Evolutionary conservation across 1,140 invertebrate genomes (phyloP).

Genomic region (Brevipalpus yothersi): DNA sequence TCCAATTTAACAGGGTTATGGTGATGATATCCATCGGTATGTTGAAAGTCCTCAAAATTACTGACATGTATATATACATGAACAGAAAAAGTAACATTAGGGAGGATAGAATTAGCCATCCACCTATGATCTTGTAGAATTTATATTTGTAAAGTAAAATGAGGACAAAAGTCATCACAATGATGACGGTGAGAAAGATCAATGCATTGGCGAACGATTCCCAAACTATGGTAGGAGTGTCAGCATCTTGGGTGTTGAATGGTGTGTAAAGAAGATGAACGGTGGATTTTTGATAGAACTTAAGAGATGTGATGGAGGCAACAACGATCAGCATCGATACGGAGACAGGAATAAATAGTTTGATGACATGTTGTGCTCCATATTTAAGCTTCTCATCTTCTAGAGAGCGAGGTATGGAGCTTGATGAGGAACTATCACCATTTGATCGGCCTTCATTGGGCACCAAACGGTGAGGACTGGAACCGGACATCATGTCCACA

Average conservation of each 20-base stretch:
- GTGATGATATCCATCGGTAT: slow-evolving; percentile 88
- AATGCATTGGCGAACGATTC: slow-evolving; percentile 84
- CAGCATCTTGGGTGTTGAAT: slow-evolving; percentile 74
- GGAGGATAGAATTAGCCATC: slow-evolving; percentile 85
- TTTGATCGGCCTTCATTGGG: neutral
- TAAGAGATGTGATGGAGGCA: slow-evolving; percentile 72
- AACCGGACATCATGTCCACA: neutral
- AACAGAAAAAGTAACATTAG: slow-evolving; percentile 84
- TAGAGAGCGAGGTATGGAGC: neutral
- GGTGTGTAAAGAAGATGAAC: slow-evolving; percentile 90
- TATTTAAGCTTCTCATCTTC: slow-evolving; percentile 87
- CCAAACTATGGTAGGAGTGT: slow-evolving; percentile 72
- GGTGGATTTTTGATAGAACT: slow-evolving; percentile 74
- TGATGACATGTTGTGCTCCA: slow-evolving; percentile 93
- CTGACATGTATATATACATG: slow-evolving; percentile 17
- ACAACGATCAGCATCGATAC: slow-evolving; percentile 93
- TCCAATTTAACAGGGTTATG: slow-evolving; percentile 72
- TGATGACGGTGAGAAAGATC: slow-evolving; percentile 74
- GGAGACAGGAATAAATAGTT: slow-evolving; percentile 87
- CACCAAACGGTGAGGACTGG: slow-evolving; percentile 5
- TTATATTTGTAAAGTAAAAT: slow-evolving; percentile 84
- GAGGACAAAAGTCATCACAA: slow-evolving; percentile 77
- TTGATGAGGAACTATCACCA: neutral
- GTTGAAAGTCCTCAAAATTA: slow-evolving; percentile 75
- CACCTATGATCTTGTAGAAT: slow-evolving; percentile 81